Base-by-base conservation (phyloP, 2,797 vertebrate genomes). In the Lithobates sylvaticus region DNA sequence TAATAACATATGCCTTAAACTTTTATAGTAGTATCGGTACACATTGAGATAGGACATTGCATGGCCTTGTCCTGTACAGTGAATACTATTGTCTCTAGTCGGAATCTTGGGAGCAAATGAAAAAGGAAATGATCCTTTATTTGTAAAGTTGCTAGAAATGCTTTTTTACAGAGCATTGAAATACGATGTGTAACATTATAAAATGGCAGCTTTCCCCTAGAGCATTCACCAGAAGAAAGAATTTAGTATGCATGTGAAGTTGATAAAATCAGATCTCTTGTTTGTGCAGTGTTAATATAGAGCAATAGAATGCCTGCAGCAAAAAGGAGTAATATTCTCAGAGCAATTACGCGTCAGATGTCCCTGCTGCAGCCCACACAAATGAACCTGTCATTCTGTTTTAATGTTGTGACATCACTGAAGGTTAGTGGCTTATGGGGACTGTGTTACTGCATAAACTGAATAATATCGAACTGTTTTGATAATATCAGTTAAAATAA, bases 301-400 rank as follows among this genome's bases (percentile, higher is more conserved):
- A 79, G 58, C 39, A 26, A 75, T 36, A 50, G 44, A 71, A 72
- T 12, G 77, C 84, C 84, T 27, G 58, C 78, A 34, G 84, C 77
- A 26, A 79, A 67, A 69, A 78, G 69, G 50, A 81, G 78, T 47
- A 69, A 81, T 81, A 75, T 75, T 80, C 71, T 86, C 78, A 81
- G 67, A 80, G 23, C 70, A 74, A 74, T 80, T 85, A 23, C 21
- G n/a, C 42, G 15, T 74, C 34, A 69, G n/a, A 21, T 68, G 36
- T 68, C 71, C 78, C 64, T 44, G 34, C 29, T 81, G 84, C 29
- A 69, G 50, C 32, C 26, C 27, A 54, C 27, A n/a, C 26, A 75
- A 69, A 68, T 34, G n/a, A 69, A 65, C 83, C 84, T 50, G 76
- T 73, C 27, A 72, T 64, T 42, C 7, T 44, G 5, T 58, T 27